Evolutionary conservation across 2,113 vertebrate species (phyloP), one percentile per base, ranked within the genome.

Genomic region (Chionomys nivalis): DNA sequence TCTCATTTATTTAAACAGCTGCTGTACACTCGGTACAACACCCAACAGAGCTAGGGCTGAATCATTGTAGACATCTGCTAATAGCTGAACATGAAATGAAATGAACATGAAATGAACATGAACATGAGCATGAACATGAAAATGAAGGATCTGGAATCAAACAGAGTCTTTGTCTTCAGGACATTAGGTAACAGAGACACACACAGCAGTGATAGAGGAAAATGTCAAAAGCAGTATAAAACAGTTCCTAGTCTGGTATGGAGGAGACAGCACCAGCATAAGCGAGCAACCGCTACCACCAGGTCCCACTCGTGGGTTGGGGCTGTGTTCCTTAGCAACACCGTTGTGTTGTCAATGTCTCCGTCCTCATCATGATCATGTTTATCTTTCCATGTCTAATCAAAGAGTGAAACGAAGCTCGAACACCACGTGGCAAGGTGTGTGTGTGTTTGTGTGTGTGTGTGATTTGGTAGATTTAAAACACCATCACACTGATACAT

Each of bases 1-100:
- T 26, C 26, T 92, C 6, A 12, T 89, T 95, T 33, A 75, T 79
- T 89, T 89, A 94, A 91, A 72, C 52, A 70, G 47, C 49, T 66
- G 5, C 39, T 88, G 10, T 39, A 36, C 1, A 21, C 10, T 83
- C 31, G 23, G 12, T 44, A 21, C 23, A 39, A 39, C 61, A 13
- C 39, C 44, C 28, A 44, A 26, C 44, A 49, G 23, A 72, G 24
- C 23, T 39, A 42, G 83, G 33, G 0, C 28, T 52, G 89, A 49
- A 36, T 33, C 14, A 73, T 23, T n/a, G 24, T 28, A 58, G 31
- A 21, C 5, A 39, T n/a, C 44, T 23, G 42, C 19, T 78, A 66
- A 63, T 83, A 76, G n/a, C n/a, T n/a, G n/a, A n/a, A n/a, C n/a
- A n/a, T n/a, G n/a, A n/a, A n/a, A n/a, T n/a, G n/a, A n/a, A n/a